Percentiles rank a stretch among this genome's conserved stretches.
Evolutionary conservation across 1,140 invertebrate species (phyloP).

Genomic region (Pygmarrhopalites habei): DNA sequence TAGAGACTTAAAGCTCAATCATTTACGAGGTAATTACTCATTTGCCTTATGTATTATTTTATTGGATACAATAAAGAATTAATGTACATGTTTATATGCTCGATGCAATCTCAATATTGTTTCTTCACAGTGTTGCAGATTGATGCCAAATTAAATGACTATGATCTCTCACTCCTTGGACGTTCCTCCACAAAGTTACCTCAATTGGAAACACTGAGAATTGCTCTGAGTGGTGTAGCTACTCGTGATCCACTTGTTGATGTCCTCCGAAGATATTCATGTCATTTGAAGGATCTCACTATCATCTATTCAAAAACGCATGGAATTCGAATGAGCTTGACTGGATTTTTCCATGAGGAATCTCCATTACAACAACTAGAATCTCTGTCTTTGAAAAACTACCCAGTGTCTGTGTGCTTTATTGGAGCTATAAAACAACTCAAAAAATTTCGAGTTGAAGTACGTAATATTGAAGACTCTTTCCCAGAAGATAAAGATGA

Average conservation of each 20-base stretch:
- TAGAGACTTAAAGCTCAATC: not conserved
- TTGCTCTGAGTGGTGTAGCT: not conserved
- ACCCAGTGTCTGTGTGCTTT: not conserved
- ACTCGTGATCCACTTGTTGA: not conserved
- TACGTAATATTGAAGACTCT: conserved; percentile 2
- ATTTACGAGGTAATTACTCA: not conserved
- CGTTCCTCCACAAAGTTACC: not conserved
- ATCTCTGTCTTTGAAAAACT: conserved; percentile 1
- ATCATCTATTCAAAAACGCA: not conserved
- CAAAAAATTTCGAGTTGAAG: not conserved
- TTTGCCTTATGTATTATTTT: no score
- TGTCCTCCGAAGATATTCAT: not conserved
- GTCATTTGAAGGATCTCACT: not conserved
- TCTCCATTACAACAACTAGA: not conserved
- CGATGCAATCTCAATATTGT: no score
- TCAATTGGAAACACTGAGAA: not conserved
- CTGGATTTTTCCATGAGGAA: not conserved
- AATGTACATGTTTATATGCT: no score
- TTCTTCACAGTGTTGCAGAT: no score
- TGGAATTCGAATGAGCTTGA: not conserved
- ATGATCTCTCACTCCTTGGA: not conserved
- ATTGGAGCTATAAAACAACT: not conserved
- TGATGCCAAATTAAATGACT: conserved; percentile 3
- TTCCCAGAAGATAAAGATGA: not conserved
- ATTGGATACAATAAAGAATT: no score